Base-by-base conservation (phyloP, 1,140 invertebrate species). In the Caenorhabditis tropicalis region DNA sequence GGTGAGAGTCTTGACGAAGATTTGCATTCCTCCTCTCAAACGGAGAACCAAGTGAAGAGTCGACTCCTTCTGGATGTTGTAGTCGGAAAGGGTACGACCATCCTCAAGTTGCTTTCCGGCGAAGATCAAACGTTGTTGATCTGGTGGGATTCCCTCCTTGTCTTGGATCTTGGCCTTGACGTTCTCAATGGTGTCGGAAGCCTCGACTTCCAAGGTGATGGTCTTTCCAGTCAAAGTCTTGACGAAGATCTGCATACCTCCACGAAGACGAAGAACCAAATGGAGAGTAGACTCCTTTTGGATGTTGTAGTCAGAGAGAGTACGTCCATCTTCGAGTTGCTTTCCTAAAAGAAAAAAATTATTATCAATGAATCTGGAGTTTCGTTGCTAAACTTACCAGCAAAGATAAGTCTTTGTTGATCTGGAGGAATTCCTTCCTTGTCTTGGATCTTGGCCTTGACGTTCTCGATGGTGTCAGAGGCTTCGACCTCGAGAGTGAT, bases 401-500 rank as follows among this genome's bases (percentile, higher is more conserved):
- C 94, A 91, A 96, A 96, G 2, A 97, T 95, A 95, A 82, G 56
- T 19, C 56, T 15, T 16, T 82, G 81, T 16, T 96, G 96, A 92
- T 96, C 95, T 91, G 92, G 92, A 79, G 93, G 92, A 86, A 90
- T 92, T 88, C 92, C 92, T 91, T 94, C 93, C 88, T 93, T 93
- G 87, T 93, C 93, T 92, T 96, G 95, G 91, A 97, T 96, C 91
- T 96, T 96, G 24, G 95, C 94, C 92, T 96, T 96, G 1, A 97
- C 95, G 95, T 96, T 96, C 92, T 96, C 95, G 91, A 97, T 96
- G 31, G 95, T 96, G 92, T 97, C 95, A 53, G 95, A 95, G 39
- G 93, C 88, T 83, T 92, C 92, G 31, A 93, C 92, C 85, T 92
- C 87, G 1, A 93, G 85, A 33, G 90, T 91, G 86, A 92, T 92